Evolutionary conservation across 2,888 invertebrate genomes (phyloP).

Genomic region (Acanthococcus lagerstroemiae): DNA sequence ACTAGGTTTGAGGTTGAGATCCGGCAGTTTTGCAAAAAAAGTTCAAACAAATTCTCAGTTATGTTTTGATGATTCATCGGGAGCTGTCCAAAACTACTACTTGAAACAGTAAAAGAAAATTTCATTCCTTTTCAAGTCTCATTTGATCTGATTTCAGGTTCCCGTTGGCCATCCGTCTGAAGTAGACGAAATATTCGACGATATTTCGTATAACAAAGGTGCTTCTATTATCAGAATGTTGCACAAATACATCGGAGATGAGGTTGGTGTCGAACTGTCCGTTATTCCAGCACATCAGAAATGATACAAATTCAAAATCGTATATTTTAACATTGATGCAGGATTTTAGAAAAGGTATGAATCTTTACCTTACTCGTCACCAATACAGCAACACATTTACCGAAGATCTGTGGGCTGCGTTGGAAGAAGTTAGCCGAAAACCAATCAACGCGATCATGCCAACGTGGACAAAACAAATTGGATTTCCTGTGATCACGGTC

Average conservation of each 20-base stretch:
- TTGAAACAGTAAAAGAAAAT: neutral
- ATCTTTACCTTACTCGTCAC: conserved; percentile 74
- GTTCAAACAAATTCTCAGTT: too few species aligned
- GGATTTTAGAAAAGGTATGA: conserved; percentile 87
- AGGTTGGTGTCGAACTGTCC: conserved; percentile 44
- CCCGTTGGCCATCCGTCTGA: conserved; percentile 89
- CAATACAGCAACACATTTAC: conserved; percentile 85
- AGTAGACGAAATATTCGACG: conserved; percentile 95
- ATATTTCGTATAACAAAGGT: conserved; percentile 92
- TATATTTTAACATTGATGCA: too few species aligned
- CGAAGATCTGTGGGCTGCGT: conserved; percentile 82
- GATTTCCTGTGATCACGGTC: conserved; percentile 73
- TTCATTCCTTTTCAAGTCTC: neutral
- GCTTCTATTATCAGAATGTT: conserved; percentile 92
- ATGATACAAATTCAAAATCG: neutral
- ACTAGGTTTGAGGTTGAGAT: too few species aligned
- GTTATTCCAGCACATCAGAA: too few species aligned
- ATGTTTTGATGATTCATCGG: too few species aligned
- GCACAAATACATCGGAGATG: conserved; percentile 84
- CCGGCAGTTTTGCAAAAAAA: too few species aligned
- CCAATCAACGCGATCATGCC: conserved; percentile 88
- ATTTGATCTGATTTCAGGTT: conserved; percentile 44
- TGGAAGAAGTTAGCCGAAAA: conserved; percentile 79
- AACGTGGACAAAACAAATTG: conserved; percentile 92
- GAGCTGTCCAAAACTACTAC: too few species aligned